Evolutionary conservation across 1,140 invertebrate species (phyloP), one percentile per base, ranked within the genome.

Genomic region (Batillaria attramentaria): DNA sequence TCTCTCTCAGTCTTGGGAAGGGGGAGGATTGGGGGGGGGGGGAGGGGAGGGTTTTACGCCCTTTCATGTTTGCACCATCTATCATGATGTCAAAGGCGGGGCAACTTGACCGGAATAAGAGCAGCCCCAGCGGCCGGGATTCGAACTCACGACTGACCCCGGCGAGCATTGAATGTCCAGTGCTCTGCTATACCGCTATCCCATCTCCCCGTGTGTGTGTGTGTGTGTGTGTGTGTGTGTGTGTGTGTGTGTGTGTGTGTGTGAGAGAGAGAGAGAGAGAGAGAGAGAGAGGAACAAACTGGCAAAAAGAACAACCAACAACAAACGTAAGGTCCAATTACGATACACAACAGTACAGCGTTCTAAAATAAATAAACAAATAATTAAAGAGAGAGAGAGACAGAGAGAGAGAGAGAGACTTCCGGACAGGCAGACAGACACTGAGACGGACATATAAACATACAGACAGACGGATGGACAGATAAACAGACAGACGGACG

Each of bases 161-260:
- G n/a, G n/a, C n/a, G n/a, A n/a, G n/a, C n/a, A n/a, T n/a, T n/a
- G n/a, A n/a, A n/a, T n/a, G n/a, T n/a, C n/a, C n/a, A n/a, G n/a
- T n/a, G n/a, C n/a, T n/a, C n/a, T n/a, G n/a, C n/a, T n/a, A n/a
- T n/a, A n/a, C n/a, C n/a, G n/a, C n/a, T n/a, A n/a, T n/a, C n/a
- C n/a, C n/a, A n/a, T n/a, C n/a, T n/a, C n/a, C n/a, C n/a, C 3
- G 31, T 65, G 62, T 3, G 31, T 35, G 62, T 65, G 31, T 35
- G 31, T 33, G 62, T 33, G 62, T 65, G 62, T 33, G 62, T 65
- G 31, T 65, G 13, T 20, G 20, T 65, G 62, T 20, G 20, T 65
- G 62, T 24, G 62, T 65, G 62, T 33, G 62, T n/a, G 57, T 62
- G 57, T n/a, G 57, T 62, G 3, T 10, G 57, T n/a, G 24, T 62